Evolutionary conservation across 2,113 vertebrate genomes (phyloP).

Genomic region (Istiophorus platypterus): DNA sequence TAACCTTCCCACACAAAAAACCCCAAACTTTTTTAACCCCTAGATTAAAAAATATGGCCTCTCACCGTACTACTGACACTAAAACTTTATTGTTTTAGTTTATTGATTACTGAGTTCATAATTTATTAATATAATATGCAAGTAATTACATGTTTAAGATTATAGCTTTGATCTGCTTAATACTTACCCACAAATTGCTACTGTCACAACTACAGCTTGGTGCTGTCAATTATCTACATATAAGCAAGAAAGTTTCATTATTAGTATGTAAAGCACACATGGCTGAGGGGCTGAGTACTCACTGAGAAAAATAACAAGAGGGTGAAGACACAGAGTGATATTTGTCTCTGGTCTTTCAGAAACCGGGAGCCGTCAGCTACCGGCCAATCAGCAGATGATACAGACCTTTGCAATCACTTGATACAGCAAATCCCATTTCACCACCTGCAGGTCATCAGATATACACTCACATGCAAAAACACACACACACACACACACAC

Average conservation of each 20-base stretch:
- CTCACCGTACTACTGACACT: not conserved
- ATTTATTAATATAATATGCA: conserved; percentile 2
- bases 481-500: not conserved
- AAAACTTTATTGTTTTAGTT: too few relatives aligned
- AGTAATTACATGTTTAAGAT: conserved; percentile 33
- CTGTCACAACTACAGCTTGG: conserved; percentile 14
- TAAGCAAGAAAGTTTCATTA: not conserved
- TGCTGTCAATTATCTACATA: conserved; percentile 22
- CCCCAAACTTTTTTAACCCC: too few relatives aligned
- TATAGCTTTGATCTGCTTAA: not conserved
- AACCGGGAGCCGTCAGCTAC: conserved; percentile 6
- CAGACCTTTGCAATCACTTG: conserved; percentile 55
- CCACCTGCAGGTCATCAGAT: conserved; percentile 16
- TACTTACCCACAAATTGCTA: not conserved
- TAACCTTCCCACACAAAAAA: not conserved
- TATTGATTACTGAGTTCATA: not conserved
- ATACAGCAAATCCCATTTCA: conserved; percentile 30
- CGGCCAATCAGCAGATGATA: conserved; percentile 38
- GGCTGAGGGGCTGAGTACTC: not conserved
- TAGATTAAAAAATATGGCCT: not conserved
- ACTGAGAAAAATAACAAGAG: not conserved
- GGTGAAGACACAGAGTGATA: not conserved
- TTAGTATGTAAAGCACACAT: conserved; percentile 1
- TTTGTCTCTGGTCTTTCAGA: conserved; percentile 18
- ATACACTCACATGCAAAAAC: not conserved